These are phyloP conservation scores for Lathronympha strigana DNA, from an alignment of 2,888 invertebrate species.

Conservation along the genomic window DNA sequence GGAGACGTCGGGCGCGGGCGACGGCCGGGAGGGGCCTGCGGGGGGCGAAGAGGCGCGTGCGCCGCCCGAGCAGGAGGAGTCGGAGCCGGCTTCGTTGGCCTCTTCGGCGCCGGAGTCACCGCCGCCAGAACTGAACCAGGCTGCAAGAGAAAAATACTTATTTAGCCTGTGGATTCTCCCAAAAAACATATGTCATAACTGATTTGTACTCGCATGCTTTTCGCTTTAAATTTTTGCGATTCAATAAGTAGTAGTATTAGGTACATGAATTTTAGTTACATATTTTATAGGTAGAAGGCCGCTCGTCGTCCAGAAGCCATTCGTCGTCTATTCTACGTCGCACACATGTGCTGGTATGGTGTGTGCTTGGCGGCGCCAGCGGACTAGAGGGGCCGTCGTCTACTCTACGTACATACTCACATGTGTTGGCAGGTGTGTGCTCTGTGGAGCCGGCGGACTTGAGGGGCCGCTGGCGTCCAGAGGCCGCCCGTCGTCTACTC, in stretches of 20 bases:
- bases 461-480: neutral
- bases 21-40: slow-evolving; percentile 85
- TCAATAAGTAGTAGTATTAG: no score
- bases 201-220: no score
- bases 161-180: neutral
- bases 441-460: slow-evolving; percentile 48
- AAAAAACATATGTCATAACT: no score
- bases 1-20: slow-evolving; percentile 96
- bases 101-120: slow-evolving; percentile 86
- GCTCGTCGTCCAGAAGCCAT: no score
- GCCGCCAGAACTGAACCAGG: slow-evolving; percentile 87
- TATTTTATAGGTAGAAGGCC: no score
- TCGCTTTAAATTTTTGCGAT: no score
- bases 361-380: slow-evolving; percentile 84
- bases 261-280: no score
- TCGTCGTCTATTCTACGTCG: no score
- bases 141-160: slow-evolving; percentile 67
- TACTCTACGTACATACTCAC: no score
- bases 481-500: no score
- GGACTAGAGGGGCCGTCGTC: slow-evolving; percentile 89
- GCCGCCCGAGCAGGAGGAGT: slow-evolving; percentile 89
- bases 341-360: slow-evolving; percentile 72
- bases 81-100: slow-evolving; percentile 87
- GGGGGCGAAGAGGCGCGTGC: slow-evolving; percentile 81
- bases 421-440: no score